phyloP scores from a whole-genome alignment of 1,140 invertebrate species.

The Heterodera schachtii region DNA sequence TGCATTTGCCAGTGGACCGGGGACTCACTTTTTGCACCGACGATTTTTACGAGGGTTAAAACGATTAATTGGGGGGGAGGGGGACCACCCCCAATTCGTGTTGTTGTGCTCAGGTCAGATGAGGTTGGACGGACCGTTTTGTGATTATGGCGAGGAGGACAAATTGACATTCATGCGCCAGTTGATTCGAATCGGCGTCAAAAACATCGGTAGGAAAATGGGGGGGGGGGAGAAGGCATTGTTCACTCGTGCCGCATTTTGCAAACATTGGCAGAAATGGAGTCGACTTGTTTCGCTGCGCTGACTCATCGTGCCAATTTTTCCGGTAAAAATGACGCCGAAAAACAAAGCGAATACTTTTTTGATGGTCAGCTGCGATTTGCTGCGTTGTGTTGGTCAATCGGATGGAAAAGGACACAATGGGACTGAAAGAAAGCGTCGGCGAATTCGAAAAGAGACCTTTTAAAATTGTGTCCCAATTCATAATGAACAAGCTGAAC shows the following conservation, averaged over 20 bases:
- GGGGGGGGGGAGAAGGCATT: background rate
- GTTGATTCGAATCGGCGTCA: conserved; percentile 78
- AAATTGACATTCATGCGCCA: conserved; percentile 84
- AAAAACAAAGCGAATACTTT: background rate
- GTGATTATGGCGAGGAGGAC: conserved; percentile 84
- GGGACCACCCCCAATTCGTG: too few relatives aligned
- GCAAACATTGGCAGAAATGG: conserved; percentile 76
- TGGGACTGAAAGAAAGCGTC: conserved; percentile 78
- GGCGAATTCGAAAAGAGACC: conserved; percentile 90
- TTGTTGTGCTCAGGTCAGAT: conserved; percentile 72
- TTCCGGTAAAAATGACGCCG: conserved; percentile 68
- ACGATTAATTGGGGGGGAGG: background rate
- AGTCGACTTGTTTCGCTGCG: conserved; percentile 86
- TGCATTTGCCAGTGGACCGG: conserved; percentile 72
- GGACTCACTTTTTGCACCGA: conserved; percentile 94
- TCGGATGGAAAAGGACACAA: conserved; percentile 89
- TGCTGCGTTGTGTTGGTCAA: conserved; percentile 91
- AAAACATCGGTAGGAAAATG: conserved; percentile 79
- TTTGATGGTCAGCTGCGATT: conserved; percentile 67
- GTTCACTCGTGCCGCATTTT: too few relatives aligned
- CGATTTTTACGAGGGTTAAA: conserved; percentile 92
- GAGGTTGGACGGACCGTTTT: conserved; percentile 92
- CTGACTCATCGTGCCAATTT: conserved; percentile 91
- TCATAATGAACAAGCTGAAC: conserved; percentile 73
- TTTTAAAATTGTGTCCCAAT: conserved; percentile 81